These are phyloP conservation scores for Ecliptopera silaceata DNA, from an alignment of 2,888 invertebrate species.

Conservation along the genomic window DNA sequence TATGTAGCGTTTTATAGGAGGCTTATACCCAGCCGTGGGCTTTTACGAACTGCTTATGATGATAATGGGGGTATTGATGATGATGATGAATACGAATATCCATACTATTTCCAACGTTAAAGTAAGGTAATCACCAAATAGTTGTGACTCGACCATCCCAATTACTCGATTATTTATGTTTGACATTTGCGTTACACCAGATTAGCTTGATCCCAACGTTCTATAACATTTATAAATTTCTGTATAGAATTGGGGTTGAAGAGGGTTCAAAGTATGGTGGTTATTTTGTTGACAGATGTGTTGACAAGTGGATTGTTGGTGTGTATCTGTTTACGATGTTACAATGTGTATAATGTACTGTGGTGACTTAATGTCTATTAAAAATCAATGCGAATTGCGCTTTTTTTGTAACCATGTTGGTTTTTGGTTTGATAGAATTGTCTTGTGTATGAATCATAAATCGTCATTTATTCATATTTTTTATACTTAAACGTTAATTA, in stretches of 20 bases:
- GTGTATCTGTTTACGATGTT: slow-evolving; percentile 54
- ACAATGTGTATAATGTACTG: slow-evolving; percentile 63
- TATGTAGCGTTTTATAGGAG: too few relatives aligned
- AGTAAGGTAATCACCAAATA: slow-evolving; percentile 51
- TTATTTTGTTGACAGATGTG: slow-evolving; percentile 45
- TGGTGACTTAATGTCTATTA: slow-evolving; percentile 2
- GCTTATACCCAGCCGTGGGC: too few relatives aligned
- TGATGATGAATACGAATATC: too few relatives aligned
- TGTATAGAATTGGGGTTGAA: not conserved
- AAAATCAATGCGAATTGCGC: not conserved
- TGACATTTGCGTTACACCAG: slow-evolving; percentile 53
- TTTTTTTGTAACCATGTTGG: too few relatives aligned
- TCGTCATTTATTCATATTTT: too few relatives aligned
- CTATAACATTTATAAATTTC: slow-evolving; percentile 1
- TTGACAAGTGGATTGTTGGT: slow-evolving; percentile 44
- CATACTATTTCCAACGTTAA: slow-evolving; percentile 19
- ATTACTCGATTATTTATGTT: slow-evolving; percentile 79
- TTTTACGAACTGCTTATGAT: too few relatives aligned
- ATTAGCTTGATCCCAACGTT: slow-evolving; percentile 37
- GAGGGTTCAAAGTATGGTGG: slow-evolving; percentile 41
- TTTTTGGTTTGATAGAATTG: too few relatives aligned
- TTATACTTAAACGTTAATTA: too few relatives aligned
- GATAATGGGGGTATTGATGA: too few relatives aligned
- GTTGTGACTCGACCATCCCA: slow-evolving; percentile 65
- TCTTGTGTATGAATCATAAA: too few relatives aligned